phyloP scores from a whole-genome alignment of 2,113 vertebrate species.

The Crotalus helleri region DNA sequence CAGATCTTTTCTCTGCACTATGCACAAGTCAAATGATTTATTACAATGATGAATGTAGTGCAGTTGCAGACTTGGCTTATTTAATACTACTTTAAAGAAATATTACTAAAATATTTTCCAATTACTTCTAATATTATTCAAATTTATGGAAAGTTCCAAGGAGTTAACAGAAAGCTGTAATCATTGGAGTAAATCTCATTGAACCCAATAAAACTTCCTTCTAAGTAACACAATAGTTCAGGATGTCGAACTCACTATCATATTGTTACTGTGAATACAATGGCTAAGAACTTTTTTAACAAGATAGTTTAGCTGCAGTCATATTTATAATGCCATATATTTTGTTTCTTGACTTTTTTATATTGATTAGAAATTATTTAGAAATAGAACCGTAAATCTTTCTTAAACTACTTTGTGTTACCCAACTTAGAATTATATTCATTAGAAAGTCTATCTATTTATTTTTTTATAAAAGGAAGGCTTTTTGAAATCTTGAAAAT shows the following conservation, averaged over 20 bases:
- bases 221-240: neutral
- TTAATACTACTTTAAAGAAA: slow-evolving; percentile 11
- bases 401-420: slow-evolving; percentile 10
- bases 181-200: neutral
- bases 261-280: neutral
- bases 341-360: neutral
- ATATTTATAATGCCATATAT: neutral
- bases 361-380: neutral
- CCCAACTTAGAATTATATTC: slow-evolving; percentile 4
- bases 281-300: neutral
- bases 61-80: slow-evolving; percentile 19
- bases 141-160: neutral
- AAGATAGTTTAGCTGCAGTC: neutral
- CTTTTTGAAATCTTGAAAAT: neutral
- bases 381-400: neutral
- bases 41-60: slow-evolving; percentile 15
- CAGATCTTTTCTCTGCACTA: slow-evolving; percentile 4
- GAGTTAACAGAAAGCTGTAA: neutral
- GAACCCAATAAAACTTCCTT: neutral
- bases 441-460: neutral
- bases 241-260: neutral
- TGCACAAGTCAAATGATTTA: slow-evolving; percentile 27
- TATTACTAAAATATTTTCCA: slow-evolving; percentile 10
- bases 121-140: slow-evolving; percentile 21
- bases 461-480: neutral